Conservation (phyloP, 2,797 vertebrate species). For the Squalus acanthias region DNA sequence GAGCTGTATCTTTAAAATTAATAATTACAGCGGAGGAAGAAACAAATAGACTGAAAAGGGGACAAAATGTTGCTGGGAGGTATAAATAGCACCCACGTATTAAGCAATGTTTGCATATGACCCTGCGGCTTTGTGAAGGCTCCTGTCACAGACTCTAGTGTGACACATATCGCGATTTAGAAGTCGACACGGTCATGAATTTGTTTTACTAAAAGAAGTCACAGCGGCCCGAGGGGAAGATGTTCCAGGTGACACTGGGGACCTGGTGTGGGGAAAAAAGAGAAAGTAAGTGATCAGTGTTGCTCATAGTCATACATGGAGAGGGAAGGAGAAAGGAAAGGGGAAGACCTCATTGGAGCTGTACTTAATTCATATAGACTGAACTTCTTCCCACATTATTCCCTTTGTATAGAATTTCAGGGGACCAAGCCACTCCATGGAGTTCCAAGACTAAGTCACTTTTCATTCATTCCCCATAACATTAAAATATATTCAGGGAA, state of each 20-base stretch:
- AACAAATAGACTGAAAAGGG: neutral
- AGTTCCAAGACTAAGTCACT: neutral
- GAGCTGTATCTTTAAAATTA: neutral
- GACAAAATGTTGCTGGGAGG: neutral
- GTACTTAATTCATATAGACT: neutral
- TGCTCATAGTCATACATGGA: neutral
- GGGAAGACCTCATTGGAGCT: neutral
- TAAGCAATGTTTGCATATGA: neutral
- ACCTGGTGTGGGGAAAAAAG: neutral
- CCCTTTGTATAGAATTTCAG: neutral
- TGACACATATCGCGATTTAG: neutral
- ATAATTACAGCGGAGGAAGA: neutral
- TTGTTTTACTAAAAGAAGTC: neutral
- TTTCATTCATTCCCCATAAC: neutral
- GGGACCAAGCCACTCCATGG: neutral
- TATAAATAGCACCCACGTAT: neutral
- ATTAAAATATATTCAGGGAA: neutral
- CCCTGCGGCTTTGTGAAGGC: neutral
- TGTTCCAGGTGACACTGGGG: neutral
- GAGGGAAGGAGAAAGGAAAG: too few relatives aligned
- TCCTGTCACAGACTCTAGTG: neutral
- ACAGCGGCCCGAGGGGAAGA: neutral
- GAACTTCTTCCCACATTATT: neutral
- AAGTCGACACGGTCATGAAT: neutral
- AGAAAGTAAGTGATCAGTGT: neutral